These are phyloP conservation scores for Folsomia candida DNA, from an alignment of 2,888 invertebrate genomes.

Conservation along the genomic window DNA sequence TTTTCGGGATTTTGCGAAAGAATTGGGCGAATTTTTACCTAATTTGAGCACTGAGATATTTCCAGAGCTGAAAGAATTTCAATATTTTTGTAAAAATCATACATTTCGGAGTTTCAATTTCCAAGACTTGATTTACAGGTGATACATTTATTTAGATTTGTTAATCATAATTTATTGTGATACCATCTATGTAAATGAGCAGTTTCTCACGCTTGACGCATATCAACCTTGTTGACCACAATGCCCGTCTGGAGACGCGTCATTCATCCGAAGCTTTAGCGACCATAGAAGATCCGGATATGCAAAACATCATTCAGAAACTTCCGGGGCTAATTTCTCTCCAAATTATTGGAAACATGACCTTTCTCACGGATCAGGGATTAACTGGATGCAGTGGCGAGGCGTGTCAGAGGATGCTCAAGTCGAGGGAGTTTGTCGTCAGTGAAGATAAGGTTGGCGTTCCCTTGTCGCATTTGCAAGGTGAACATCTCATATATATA, in stretches of 20 bases:
- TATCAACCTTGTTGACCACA: conserved; percentile 48
- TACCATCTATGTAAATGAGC: too few species aligned
- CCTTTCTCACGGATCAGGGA: conserved; percentile 24
- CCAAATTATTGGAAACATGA: conserved; percentile 23
- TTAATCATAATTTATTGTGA: too few species aligned
- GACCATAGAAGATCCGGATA: conserved; percentile 42
- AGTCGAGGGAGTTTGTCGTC: conserved; percentile 7
- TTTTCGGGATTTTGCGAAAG: conserved; percentile 29
- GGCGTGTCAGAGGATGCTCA: conserved; percentile 34
- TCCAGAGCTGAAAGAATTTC: conserved; percentile 35
- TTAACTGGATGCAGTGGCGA: conserved; percentile 34
- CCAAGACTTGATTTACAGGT: conserved; percentile 28
- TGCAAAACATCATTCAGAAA: conserved; percentile 26
- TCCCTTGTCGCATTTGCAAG: conserved; percentile 23
- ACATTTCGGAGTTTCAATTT: conserved; percentile 46
- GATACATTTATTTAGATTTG: too few species aligned
- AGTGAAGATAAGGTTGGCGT: conserved; percentile 25
- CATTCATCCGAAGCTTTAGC: conserved; percentile 47
- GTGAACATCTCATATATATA: too few species aligned
- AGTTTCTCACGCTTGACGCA: conserved; percentile 43
- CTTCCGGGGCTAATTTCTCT: conserved; percentile 14
- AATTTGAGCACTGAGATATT: conserved; percentile 25
- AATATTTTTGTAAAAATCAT: conserved; percentile 48
- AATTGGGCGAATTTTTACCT: conserved; percentile 27
- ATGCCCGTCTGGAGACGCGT: conserved; percentile 43